Percentiles rank a stretch among this genome's conserved stretches.
phyloP scores from a whole-genome alignment of 2,888 invertebrate species.

The Disparrhopalites patrizii region DNA sequence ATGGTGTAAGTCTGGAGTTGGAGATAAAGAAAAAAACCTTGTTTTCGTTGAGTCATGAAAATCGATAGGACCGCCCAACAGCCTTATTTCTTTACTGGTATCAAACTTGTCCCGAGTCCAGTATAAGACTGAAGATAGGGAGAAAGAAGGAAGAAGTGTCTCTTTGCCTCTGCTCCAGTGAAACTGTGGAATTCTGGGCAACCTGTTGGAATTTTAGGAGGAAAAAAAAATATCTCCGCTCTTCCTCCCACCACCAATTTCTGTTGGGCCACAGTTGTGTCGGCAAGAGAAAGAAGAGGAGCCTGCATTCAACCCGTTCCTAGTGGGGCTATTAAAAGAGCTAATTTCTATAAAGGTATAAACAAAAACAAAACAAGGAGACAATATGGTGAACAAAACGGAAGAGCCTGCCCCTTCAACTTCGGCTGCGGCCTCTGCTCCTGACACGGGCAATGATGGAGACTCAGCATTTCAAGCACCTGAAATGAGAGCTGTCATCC shows the following conservation, averaged over 20 bases:
- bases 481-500: constrained; percentile 78
- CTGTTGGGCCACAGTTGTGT: too few species aligned
- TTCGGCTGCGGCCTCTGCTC: constrained; percentile 27
- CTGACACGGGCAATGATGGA: constrained; percentile 17
- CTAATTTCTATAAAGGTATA: too few species aligned
- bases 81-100: constrained; percentile 8
- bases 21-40: background rate
- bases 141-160: too few species aligned
- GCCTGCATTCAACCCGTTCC: too few species aligned
- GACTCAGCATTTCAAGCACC: constrained; percentile 56
- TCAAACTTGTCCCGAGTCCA: constrained; percentile 12
- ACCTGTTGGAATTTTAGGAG: constrained; percentile 20
- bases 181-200: constrained; percentile 3
- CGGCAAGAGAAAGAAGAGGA: too few species aligned
- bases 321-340: background rate
- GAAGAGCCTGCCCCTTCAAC: constrained; percentile 8
- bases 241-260: background rate
- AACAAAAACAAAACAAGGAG: too few species aligned
- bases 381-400: constrained; percentile 23
- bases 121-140: background rate
- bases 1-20: too few species aligned
- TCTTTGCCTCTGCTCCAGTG: background rate
- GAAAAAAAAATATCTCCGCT: too few species aligned
- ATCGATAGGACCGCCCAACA: constrained; percentile 19
- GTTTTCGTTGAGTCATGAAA: background rate